These are phyloP conservation scores for Bombus ignitus DNA, from an alignment of 1,140 invertebrate species.

Conservation along the genomic window DNA sequence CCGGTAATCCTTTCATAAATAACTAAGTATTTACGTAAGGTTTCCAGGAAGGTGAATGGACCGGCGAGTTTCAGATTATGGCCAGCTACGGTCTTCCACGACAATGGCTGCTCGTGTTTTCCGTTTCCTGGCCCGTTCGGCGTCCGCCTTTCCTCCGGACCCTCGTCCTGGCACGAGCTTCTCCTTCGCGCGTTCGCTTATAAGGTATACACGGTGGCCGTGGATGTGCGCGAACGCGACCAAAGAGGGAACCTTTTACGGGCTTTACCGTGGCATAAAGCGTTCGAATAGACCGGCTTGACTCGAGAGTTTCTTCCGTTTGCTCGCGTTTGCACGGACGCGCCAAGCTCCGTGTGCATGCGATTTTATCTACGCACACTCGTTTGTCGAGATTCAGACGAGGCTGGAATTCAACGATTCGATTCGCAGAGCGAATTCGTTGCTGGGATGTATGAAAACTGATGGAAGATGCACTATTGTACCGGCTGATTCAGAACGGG, in stretches of 20 bases:
- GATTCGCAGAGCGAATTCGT: background rate
- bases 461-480: background rate
- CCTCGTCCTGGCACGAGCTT: background rate
- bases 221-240: constrained; percentile 6
- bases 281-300: constrained; percentile 15
- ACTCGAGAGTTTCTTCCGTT: too few species aligned
- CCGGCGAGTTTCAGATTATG: constrained; percentile 36
- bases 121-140: constrained; percentile 4
- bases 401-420: background rate
- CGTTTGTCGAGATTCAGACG: background rate
- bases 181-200: constrained; percentile 16
- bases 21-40: constrained; percentile 54
- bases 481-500: background rate
- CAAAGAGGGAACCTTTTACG: constrained; percentile 51
- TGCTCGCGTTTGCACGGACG: too few species aligned
- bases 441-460: too few species aligned
- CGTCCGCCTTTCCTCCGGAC: background rate
- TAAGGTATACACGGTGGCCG: background rate
- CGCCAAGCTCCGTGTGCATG: background rate
- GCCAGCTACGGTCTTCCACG: constrained; percentile 3
- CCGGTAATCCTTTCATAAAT: constrained; percentile 56
- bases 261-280: constrained; percentile 45
- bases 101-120: constrained; percentile 37
- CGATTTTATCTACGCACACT: background rate
- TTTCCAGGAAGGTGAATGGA: constrained; percentile 23